Conservation (phyloP, 2,888 invertebrate genomes). For the Noctua comes region DNA sequence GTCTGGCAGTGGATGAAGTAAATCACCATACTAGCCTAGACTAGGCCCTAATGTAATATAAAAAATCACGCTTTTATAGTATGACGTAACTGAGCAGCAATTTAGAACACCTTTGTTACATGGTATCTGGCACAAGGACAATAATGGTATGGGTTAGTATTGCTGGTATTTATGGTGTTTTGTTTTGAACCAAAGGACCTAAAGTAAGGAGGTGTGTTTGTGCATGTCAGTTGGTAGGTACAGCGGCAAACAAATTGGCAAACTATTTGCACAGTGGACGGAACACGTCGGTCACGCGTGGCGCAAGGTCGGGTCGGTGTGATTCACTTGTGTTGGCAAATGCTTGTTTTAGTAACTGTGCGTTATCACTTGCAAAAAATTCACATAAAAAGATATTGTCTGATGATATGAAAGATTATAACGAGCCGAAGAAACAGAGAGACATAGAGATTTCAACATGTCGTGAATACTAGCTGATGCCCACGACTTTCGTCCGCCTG, state of each 20-base stretch:
- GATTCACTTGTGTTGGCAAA: conserved; percentile 32
- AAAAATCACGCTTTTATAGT: too few relatives aligned
- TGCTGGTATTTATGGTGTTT: neutral
- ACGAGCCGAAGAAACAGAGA: neutral
- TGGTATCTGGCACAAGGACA: too few relatives aligned
- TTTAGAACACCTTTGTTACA: too few relatives aligned
- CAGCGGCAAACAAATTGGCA: conserved; percentile 18
- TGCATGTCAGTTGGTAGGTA: neutral
- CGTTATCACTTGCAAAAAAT: neutral
- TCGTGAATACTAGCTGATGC: too few relatives aligned
- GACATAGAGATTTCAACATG: too few relatives aligned
- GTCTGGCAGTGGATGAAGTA: too few relatives aligned
- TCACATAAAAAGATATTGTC: neutral
- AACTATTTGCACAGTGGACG: conserved; percentile 45
- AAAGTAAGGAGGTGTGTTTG: conserved; percentile 15
- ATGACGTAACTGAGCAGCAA: too few relatives aligned
- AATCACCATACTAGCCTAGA: too few relatives aligned
- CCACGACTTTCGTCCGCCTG: too few relatives aligned
- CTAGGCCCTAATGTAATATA: too few relatives aligned
- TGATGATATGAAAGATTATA: neutral
- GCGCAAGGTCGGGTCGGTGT: conserved; percentile 63
- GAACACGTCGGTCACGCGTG: conserved; percentile 39
- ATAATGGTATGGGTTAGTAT: neutral
- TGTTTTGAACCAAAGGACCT: conserved; percentile 4
- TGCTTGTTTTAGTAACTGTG: conserved; percentile 6